Percentiles rank a stretch among this genome's conserved stretches.
Evolutionary conservation across 2,797 vertebrate species (phyloP).

Genomic region (Eulemur mongoz): DNA sequence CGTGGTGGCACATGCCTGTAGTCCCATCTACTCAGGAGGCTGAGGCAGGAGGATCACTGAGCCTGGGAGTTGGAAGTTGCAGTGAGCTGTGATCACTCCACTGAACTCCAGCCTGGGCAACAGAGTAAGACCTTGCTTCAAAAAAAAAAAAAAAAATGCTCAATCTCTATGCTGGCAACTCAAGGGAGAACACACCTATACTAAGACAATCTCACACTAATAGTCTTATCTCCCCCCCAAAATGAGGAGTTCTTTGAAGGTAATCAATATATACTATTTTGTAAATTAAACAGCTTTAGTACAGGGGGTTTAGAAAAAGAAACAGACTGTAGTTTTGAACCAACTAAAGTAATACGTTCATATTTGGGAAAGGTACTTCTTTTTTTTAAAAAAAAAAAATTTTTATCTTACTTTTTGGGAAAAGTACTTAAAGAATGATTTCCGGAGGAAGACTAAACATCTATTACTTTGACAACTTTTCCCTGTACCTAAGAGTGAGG

Average conservation of each 20-base stretch:
- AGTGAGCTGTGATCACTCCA: not conserved
- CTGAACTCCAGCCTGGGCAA: not conserved
- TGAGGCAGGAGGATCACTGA: not conserved
- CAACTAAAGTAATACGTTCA: not conserved
- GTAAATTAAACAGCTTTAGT: not conserved
- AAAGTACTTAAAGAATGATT: not conserved
- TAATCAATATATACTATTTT: not conserved
- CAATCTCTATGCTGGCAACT: not conserved
- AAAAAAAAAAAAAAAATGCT: not conserved
- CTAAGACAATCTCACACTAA: not conserved
- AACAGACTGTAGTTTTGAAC: not conserved
- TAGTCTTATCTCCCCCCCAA: not conserved
- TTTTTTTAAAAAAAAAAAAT: too few relatives aligned
- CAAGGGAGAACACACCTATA: not conserved
- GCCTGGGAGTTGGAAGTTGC: not conserved
- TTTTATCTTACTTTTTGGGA: not conserved
- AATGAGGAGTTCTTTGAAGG: not conserved
- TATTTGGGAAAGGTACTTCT: not conserved
- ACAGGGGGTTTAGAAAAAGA: not conserved
- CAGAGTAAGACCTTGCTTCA: not conserved
- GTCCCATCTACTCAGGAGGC: not conserved
- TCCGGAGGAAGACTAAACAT: not conserved
- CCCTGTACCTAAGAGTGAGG: not conserved
- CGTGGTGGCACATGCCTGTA: not conserved
- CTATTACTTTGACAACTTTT: not conserved